A percentile compares a stretch with the other conserved stretches of the same genome.
phyloP scores from a whole-genome alignment of 92 coral and sea anemone species.

The Galaxea fascicularis region DNA sequence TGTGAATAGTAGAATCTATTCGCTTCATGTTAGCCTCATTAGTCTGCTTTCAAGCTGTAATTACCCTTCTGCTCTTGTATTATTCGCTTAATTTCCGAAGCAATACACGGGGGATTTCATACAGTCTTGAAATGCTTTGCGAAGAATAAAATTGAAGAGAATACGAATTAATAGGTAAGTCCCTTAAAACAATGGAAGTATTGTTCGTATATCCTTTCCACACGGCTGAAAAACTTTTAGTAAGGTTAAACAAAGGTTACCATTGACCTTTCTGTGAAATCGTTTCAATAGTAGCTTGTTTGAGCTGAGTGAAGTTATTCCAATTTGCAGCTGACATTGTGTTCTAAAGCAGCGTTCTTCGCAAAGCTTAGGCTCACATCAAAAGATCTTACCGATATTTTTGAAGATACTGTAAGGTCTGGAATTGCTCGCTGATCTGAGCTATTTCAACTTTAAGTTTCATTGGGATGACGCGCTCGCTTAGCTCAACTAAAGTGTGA shows the following conservation, averaged over 20 bases:
- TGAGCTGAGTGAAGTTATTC: neutral
- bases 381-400: neutral
- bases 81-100: neutral
- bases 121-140: neutral
- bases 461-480: too few relatives aligned
- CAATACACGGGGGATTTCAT: constrained; percentile 19
- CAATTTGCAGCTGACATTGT: too few relatives aligned
- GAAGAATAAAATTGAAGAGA: constrained; percentile 23
- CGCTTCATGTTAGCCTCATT: neutral
- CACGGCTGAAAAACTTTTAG: constrained; percentile 19
- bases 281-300: neutral
- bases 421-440: neutral
- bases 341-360: neutral
- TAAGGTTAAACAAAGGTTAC: constrained; percentile 6
- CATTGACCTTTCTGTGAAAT: neutral
- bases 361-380: neutral
- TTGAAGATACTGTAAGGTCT: neutral
- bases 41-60: neutral
- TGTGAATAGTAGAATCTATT: neutral
- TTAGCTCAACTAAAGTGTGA: neutral
- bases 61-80: neutral
- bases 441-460: neutral
- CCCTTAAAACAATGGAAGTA: constrained; percentile 23
- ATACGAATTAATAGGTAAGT: constrained; percentile 48
- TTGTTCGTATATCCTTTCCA: constrained; percentile 31